Evolutionary conservation across 2,888 invertebrate species (phyloP), one percentile per base, ranked within the genome.

Genomic region (Sylvicola cinctus): DNA sequence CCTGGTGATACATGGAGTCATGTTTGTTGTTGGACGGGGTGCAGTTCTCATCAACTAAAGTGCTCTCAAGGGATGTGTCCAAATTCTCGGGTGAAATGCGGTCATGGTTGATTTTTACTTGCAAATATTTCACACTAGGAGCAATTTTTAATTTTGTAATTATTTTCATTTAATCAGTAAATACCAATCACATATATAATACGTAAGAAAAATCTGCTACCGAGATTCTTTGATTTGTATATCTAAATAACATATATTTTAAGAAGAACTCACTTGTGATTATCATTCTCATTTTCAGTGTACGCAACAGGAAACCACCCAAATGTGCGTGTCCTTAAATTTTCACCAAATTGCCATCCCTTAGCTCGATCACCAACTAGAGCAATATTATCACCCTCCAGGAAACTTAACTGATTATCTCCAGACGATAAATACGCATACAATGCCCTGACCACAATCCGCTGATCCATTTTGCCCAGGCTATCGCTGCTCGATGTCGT

Each of bases 271-370:
- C 10, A 13, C n/a, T 28, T 28, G 14, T n/a, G 14, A 16, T 13
- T 36, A 10, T 32, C 65, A 43, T 74, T 75, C 45, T 74, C 77
- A 36, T 71, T 61, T 58, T 88, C 88, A 20, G 90, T 88, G 50
- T 90, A 91, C n/a, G 90, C 88, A 40, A 90, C 61, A 2, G 91
- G 91, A 58, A 91, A 91, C 91, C 91, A 91, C 23, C 91, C 91
- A 42, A 83, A 78, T 50, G 78, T 74, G 52, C 85, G 84, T n/a
- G 84, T 87, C 36, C 85, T 68, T 44, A 83, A 58, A 58, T 91
- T 91, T 55, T 90, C 88, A n/a, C 91, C 91, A 49, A 88, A 91
- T 58, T 91, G 90, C 91, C 91, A 91, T 16, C 91, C 91, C 54
- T 90, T 90, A 44, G 84, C 85, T 44, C 84, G 69, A 47, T 85